Percentiles rank a stretch among this genome's conserved stretches.
phyloP scores from a whole-genome alignment of 2,888 invertebrate genomes.

The Drosophila pullipes region DNA sequence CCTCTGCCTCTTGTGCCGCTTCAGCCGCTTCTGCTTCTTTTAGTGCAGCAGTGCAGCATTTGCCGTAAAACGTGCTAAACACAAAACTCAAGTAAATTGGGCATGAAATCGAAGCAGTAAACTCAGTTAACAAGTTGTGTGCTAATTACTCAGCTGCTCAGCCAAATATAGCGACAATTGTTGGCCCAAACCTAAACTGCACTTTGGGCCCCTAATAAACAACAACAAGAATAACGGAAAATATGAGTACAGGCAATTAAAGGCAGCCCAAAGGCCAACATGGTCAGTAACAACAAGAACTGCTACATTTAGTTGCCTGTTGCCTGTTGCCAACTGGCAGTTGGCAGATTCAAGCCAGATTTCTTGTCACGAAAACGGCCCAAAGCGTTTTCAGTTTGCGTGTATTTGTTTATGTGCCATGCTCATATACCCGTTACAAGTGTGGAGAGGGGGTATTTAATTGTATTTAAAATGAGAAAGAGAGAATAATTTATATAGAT shows the following conservation, averaged over 20 bases:
- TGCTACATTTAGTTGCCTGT: slow-evolving; percentile 2
- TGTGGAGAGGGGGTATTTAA: neutral
- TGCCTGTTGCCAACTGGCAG: neutral
- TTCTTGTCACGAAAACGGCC: slow-evolving; percentile 3
- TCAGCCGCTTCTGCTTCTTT: neutral
- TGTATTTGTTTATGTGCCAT: slow-evolving; percentile 14
- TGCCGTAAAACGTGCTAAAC: neutral
- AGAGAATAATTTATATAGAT: no score
- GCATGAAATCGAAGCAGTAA: slow-evolving; percentile 30
- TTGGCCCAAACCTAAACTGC: slow-evolving; percentile 11
- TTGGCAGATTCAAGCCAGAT: neutral
- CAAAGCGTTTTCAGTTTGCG: slow-evolving; percentile 23
- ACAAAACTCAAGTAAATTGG: slow-evolving; percentile 32
- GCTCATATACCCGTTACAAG: slow-evolving; percentile 1
- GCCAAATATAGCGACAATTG: slow-evolving; percentile 26
- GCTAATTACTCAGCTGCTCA: slow-evolving; percentile 43
- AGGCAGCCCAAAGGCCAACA: neutral
- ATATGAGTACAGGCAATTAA: slow-evolving; percentile 13
- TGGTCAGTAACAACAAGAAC: slow-evolving; percentile 1
- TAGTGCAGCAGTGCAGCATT: neutral
- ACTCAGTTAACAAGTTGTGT: slow-evolving; percentile 44
- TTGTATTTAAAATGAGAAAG: no score
- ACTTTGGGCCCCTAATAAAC: slow-evolving; percentile 3
- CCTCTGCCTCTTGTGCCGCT: neutral
- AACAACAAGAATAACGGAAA: slow-evolving; percentile 2